Evolutionary conservation across 2,888 invertebrate genomes (phyloP).

Genomic region (Eulithis prunata): DNA sequence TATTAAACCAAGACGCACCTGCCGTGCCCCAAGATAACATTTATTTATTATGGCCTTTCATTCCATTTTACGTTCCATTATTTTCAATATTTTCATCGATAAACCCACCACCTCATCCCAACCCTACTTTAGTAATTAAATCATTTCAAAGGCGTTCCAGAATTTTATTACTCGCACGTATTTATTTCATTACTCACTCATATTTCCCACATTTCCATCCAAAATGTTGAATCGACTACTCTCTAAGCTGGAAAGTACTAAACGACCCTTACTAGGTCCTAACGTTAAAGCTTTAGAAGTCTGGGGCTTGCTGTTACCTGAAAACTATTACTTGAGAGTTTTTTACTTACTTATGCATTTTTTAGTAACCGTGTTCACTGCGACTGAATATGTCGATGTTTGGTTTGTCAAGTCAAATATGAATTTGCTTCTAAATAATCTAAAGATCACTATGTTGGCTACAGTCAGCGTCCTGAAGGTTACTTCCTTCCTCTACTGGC

Average conservation of each 20-base stretch:
- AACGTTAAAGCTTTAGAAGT: conserved; percentile 69
- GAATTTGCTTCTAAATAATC: conserved; percentile 64
- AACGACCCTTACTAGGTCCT: conserved; percentile 68
- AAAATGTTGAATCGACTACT: conserved; percentile 41
- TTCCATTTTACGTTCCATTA: too few species aligned
- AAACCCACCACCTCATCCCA: conserved; percentile 5
- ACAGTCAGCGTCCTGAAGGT: conserved; percentile 70
- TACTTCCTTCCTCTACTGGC: conserved; percentile 63
- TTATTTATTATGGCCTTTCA: too few species aligned
- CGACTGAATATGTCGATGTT: conserved; percentile 68
- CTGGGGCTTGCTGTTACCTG: conserved; percentile 72
- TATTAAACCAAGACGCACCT: too few species aligned
- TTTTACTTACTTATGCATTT: conserved; percentile 67
- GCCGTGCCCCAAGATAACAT: too few species aligned
- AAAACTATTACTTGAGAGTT: conserved; percentile 48
- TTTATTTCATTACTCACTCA: conserved; percentile 21
- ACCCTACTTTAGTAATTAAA: conserved; percentile 29
- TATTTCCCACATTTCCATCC: conserved; percentile 22
- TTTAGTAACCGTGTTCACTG: conserved; percentile 61
- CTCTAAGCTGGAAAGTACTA: conserved; percentile 64
- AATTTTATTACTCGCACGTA: conserved; percentile 14
- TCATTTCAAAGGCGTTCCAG: conserved; percentile 27
- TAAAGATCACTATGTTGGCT: conserved; percentile 72
- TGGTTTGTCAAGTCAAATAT: conserved; percentile 70
- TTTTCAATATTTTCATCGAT: not conserved